Conservation (phyloP, 2,888 invertebrate genomes). For the Anagyrus pseudococci region DNA sequence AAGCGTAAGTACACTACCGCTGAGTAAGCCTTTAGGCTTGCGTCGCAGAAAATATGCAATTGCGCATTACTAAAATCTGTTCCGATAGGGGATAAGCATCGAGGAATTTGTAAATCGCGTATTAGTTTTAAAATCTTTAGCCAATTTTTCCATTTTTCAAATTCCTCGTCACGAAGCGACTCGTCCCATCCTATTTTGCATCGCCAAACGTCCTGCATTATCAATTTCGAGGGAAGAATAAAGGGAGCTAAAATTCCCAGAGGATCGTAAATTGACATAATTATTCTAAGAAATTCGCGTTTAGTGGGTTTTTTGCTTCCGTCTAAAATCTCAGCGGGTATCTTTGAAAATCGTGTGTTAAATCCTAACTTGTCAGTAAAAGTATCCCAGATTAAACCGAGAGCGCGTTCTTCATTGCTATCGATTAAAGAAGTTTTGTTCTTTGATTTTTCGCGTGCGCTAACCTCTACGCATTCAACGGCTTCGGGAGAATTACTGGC, state of each 20-base stretch:
- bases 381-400: neutral
- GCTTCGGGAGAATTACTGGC: neutral
- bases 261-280: slow-evolving; percentile 47
- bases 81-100: slow-evolving; percentile 27
- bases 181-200: slow-evolving; percentile 36
- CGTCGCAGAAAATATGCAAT: slow-evolving; percentile 45
- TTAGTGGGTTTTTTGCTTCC: slow-evolving; percentile 37
- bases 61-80: slow-evolving; percentile 9
- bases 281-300: slow-evolving; percentile 35
- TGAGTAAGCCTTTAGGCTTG: slow-evolving; percentile 43
- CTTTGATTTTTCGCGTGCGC: neutral
- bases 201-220: slow-evolving; percentile 42
- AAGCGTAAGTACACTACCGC: slow-evolving; percentile 39
- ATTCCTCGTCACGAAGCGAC: slow-evolving; percentile 17
- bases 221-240: slow-evolving; percentile 37
- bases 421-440: neutral
- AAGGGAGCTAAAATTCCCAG: slow-evolving; percentile 42
- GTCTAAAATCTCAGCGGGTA: slow-evolving; percentile 29
- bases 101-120: slow-evolving; percentile 21
- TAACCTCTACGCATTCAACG: neutral
- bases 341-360: slow-evolving; percentile 30
- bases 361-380: slow-evolving; percentile 37
- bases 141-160: slow-evolving; percentile 38
- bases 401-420: neutral
- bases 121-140: slow-evolving; percentile 31